A percentile compares a stretch with the other conserved stretches of the same genome.
phyloP scores from a whole-genome alignment of 2,888 invertebrate genomes.

The Synanthedon tipuliformis region DNA sequence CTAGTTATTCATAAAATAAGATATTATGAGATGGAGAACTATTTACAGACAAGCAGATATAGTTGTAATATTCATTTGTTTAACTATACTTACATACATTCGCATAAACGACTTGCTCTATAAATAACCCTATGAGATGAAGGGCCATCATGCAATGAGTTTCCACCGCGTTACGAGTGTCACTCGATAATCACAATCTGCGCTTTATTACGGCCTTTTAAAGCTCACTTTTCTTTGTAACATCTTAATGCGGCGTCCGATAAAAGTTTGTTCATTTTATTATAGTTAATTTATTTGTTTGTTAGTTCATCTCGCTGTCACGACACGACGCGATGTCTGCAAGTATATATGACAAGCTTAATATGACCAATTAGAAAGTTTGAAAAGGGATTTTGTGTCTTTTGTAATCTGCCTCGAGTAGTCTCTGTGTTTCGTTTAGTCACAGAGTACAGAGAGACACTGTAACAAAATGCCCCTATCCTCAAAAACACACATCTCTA shows the following conservation, averaged over 20 bases:
- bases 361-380: slow-evolving; percentile 2
- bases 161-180: slow-evolving; percentile 3
- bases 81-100: neutral
- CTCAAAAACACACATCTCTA: no score
- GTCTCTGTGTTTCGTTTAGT: no score
- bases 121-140: slow-evolving; percentile 4
- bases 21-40: no score
- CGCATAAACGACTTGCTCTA: neutral
- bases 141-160: slow-evolving; percentile 5
- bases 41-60: no score
- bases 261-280: slow-evolving; percentile 26
- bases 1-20: no score
- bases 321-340: slow-evolving; percentile 9
- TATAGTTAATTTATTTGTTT: slow-evolving; percentile 41
- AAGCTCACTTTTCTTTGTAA: neutral
- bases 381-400: no score
- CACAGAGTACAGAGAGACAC: no score
- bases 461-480: no score
- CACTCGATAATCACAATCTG: neutral
- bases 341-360: neutral
- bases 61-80: neutral
- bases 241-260: neutral
- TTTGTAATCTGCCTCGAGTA: no score
- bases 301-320: slow-evolving; percentile 20
- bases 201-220: neutral